phyloP scores from a whole-genome alignment of 30 jellyfish, hydroid and myxozoan genomes.

The Cassiopea xamachana region DNA sequence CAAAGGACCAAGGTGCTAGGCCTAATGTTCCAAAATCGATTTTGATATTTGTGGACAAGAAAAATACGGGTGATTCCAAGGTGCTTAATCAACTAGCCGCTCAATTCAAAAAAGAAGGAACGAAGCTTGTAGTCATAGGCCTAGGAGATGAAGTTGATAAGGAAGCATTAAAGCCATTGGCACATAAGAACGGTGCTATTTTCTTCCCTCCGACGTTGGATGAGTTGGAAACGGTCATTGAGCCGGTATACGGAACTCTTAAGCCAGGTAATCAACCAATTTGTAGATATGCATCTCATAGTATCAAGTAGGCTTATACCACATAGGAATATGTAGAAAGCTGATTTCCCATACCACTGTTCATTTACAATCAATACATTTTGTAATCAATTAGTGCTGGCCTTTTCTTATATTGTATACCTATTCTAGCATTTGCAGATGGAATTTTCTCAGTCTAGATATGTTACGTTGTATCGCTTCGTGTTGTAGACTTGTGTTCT shows the following conservation, averaged over 20 bases:
- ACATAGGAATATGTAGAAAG: too few species aligned
- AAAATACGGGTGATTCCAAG: conserved; percentile 35
- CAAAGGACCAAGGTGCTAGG: conserved; percentile 84
- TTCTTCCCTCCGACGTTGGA: conserved; percentile 91
- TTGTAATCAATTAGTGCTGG: too few species aligned
- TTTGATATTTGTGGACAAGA: conserved; percentile 82
- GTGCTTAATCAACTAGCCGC: conserved; percentile 71
- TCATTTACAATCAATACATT: too few species aligned
- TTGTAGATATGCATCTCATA: not conserved
- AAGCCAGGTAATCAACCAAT: conserved; percentile 69
- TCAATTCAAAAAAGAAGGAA: conserved; percentile 75
- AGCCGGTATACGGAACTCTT: conserved; percentile 71
- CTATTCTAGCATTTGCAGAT: too few species aligned
- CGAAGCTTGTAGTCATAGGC: conserved; percentile 75
- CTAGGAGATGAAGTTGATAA: conserved; percentile 66
- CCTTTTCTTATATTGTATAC: too few species aligned
- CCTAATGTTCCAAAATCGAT: conserved; percentile 73
- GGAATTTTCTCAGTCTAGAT: too few species aligned
- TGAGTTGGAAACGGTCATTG: conserved; percentile 47
- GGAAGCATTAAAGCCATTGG: conserved; percentile 45
- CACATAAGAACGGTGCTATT: conserved; percentile 56
- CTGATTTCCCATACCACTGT: too few species aligned
- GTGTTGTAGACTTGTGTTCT: conserved; percentile 59
- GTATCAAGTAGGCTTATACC: too few species aligned
- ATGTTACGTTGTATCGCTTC: not conserved